These are phyloP conservation scores for Loripinus fragilis DNA, from an alignment of 2,888 invertebrate genomes.

Conservation along the genomic window DNA sequence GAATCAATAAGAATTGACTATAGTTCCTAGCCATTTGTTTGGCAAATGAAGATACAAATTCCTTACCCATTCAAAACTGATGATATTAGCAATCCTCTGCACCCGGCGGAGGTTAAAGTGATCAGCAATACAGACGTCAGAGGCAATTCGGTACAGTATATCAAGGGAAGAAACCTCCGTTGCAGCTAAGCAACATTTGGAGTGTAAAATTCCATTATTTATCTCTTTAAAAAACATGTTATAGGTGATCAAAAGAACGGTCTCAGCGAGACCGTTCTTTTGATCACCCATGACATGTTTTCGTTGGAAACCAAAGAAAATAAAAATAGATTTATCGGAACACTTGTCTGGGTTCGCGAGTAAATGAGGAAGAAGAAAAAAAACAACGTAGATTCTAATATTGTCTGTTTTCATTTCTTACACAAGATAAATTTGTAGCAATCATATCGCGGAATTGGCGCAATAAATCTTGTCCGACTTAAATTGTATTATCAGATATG, in stretches of 20 bases:
- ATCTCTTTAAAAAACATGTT: no score
- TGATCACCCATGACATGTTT: no score
- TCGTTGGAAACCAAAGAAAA: no score
- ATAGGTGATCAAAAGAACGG: no score
- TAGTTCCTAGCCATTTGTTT: slow-evolving; percentile 1
- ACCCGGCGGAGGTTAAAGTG: slow-evolving; percentile 2
- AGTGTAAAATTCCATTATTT: no score
- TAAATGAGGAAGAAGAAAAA: no score
- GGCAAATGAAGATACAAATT: slow-evolving; percentile 8
- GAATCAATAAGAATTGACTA: slow-evolving; percentile 15
- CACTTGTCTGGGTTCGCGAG: no score
- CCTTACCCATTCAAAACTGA: slow-evolving; percentile 14
- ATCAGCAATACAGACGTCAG: slow-evolving; percentile 9
- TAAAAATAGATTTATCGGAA: no score
- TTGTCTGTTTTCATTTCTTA: not conserved
- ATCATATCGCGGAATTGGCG: slow-evolving; percentile 3
- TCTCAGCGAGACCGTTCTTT: no score
- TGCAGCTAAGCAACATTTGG: not conserved
- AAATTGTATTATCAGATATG: slow-evolving; percentile 11
- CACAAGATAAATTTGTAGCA: slow-evolving; percentile 5
- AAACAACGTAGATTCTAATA: slow-evolving; percentile 1
- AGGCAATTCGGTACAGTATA: slow-evolving; percentile 8
- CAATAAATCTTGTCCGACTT: not conserved
- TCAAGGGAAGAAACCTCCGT: not conserved
- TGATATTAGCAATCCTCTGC: slow-evolving; percentile 16